phyloP scores from a whole-genome alignment of 1,140 invertebrate species.

The Capitella teleta region DNA sequence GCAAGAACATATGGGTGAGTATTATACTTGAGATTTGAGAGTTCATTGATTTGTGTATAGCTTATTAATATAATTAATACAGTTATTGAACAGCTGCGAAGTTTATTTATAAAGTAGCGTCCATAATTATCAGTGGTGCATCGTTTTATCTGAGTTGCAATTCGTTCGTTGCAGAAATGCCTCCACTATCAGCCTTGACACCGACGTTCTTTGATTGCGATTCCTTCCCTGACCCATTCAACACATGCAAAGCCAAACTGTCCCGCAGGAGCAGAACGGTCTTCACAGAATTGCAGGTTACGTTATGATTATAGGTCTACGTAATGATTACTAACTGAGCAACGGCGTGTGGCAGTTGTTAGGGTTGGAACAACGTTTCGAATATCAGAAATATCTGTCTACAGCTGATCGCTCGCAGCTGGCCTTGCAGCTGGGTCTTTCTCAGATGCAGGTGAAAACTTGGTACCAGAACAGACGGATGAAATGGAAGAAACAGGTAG shows the following conservation, averaged over 20 bases:
- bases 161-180: too few species aligned
- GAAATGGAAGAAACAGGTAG: slow-evolving; percentile 44
- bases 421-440: slow-evolving; percentile 78
- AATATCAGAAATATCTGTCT: slow-evolving; percentile 88
- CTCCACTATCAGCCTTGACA: too few species aligned
- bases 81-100: too few species aligned
- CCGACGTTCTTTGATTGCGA: too few species aligned
- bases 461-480: slow-evolving; percentile 42
- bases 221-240: too few species aligned
- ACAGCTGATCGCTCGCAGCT: slow-evolving; percentile 93
- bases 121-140: too few species aligned
- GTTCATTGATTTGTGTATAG: too few species aligned
- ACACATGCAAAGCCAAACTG: slow-evolving; percentile 1
- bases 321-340: background rate
- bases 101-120: too few species aligned
- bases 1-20: too few species aligned
- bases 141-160: too few species aligned
- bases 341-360: slow-evolving; percentile 18
- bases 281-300: slow-evolving; percentile 32
- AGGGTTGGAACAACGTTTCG: slow-evolving; percentile 76
- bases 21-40: too few species aligned
- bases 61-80: too few species aligned
- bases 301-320: background rate
- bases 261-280: slow-evolving; percentile 21
- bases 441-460: slow-evolving; percentile 77